Conservation (phyloP, 1,140 invertebrate genomes). For the Macrobrachium rosenbergii region DNA sequence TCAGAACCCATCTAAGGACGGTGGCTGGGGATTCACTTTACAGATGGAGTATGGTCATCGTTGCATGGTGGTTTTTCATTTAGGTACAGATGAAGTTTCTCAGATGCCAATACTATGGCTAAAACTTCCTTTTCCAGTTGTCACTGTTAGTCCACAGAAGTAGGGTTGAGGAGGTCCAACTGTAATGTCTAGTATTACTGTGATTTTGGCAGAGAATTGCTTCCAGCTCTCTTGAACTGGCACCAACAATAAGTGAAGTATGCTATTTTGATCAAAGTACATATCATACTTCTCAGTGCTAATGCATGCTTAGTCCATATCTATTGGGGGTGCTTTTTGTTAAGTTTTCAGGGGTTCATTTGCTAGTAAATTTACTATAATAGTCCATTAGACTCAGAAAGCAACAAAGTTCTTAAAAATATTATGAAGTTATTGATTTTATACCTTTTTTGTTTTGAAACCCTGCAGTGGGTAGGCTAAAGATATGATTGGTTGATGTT, state of each 20-base stretch:
- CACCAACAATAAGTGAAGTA: conserved; percentile 23
- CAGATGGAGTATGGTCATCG: not conserved
- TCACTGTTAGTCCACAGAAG: conserved; percentile 14
- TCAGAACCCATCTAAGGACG: not conserved
- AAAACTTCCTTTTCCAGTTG: conserved; percentile 61
- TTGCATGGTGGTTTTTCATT: conserved; percentile 54
- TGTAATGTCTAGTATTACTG: not conserved
- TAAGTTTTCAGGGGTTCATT: too few species aligned
- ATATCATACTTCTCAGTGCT: too few species aligned
- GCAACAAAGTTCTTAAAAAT: too few species aligned
- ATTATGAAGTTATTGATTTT: too few species aligned
- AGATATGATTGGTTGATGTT: too few species aligned
- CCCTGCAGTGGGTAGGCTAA: too few species aligned
- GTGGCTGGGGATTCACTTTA: not conserved
- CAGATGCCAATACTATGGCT: conserved; percentile 62
- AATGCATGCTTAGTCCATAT: too few species aligned
- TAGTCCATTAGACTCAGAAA: too few species aligned
- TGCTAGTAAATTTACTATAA: too few species aligned
- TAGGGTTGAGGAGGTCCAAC: not conserved
- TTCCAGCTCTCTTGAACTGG: conserved; percentile 25
- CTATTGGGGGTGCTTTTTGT: too few species aligned
- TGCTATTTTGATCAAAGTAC: too few species aligned
- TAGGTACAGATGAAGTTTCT: conserved; percentile 62
- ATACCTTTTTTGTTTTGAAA: too few species aligned
- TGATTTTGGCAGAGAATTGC: conserved; percentile 42